Evolutionary conservation across 2,888 invertebrate species (phyloP).

Genomic region (Andrena hattorfiana): DNA sequence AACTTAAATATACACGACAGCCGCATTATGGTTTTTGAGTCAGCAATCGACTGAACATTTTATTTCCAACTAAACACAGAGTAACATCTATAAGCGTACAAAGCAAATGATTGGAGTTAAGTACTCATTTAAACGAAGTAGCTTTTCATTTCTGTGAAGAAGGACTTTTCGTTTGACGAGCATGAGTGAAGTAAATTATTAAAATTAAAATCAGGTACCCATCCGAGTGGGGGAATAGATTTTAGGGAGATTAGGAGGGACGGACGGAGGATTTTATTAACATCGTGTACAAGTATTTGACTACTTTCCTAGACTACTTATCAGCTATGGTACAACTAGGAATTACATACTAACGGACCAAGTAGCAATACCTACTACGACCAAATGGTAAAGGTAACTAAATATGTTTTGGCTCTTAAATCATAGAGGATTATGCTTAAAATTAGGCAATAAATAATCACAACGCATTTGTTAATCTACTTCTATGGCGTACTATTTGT

Average conservation of each 20-base stretch:
- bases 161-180: background rate
- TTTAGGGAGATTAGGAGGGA: slow-evolving; percentile 50
- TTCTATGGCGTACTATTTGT: slow-evolving; percentile 21
- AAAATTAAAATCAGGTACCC: slow-evolving; percentile 22
- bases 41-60: background rate
- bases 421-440: slow-evolving; percentile 13
- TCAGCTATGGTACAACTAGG: slow-evolving; percentile 49
- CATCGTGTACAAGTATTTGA: slow-evolving; percentile 62
- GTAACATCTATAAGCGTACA: background rate
- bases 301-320: slow-evolving; percentile 55
- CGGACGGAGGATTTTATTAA: slow-evolving; percentile 72
- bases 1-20: background rate
- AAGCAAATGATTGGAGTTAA: background rate
- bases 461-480: slow-evolving; percentile 43
- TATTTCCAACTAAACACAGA: background rate
- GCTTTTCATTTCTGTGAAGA: background rate
- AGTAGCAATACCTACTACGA: slow-evolving; percentile 30
- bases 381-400: slow-evolving; percentile 23
- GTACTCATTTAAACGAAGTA: background rate
- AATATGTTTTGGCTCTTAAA: background rate
- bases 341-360: slow-evolving; percentile 41
- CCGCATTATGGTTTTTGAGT: slow-evolving; percentile 2
- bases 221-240: slow-evolving; percentile 15
- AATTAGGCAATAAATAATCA: slow-evolving; percentile 36
- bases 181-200: background rate